Percentiles rank a stretch among this genome's conserved stretches.
Evolutionary conservation across 1,140 invertebrate genomes (phyloP).

Genomic region (Lanistes nyassanus): DNA sequence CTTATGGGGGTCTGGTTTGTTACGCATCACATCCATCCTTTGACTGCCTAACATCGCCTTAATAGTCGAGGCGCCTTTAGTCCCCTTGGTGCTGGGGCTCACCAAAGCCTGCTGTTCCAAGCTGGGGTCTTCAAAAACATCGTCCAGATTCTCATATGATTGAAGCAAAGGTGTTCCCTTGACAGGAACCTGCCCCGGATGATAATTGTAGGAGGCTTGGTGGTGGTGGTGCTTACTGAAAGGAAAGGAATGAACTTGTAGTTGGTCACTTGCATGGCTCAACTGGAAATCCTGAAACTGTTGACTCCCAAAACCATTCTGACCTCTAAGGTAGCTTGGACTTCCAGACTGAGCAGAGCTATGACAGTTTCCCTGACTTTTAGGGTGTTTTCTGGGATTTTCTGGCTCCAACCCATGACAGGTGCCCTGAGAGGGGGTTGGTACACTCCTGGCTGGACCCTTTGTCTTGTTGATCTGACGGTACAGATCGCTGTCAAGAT

Average conservation of each 20-base stretch:
- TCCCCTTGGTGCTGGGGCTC: too few relatives aligned
- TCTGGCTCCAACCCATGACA: background rate
- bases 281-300: background rate
- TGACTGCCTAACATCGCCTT: background rate
- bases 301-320: background rate
- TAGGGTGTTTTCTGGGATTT: background rate
- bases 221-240: constrained; percentile 19
- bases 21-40: background rate
- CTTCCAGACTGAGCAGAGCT: background rate
- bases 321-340: background rate
- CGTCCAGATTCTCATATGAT: constrained; percentile 20
- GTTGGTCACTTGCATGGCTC: background rate
- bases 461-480: constrained; percentile 20
- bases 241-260: constrained; percentile 14
- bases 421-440: background rate
- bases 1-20: background rate
- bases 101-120: too few relatives aligned
- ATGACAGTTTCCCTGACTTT: background rate
- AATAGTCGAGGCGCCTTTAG: too few relatives aligned
- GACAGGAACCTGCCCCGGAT: background rate
- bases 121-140: constrained; percentile 1
- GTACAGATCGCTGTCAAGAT: constrained; percentile 7
- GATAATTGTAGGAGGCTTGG: background rate
- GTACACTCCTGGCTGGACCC: background rate
- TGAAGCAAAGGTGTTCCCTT: background rate